phyloP scores from a whole-genome alignment of 1,140 invertebrate species.

The Trichoplusia ni region DNA sequence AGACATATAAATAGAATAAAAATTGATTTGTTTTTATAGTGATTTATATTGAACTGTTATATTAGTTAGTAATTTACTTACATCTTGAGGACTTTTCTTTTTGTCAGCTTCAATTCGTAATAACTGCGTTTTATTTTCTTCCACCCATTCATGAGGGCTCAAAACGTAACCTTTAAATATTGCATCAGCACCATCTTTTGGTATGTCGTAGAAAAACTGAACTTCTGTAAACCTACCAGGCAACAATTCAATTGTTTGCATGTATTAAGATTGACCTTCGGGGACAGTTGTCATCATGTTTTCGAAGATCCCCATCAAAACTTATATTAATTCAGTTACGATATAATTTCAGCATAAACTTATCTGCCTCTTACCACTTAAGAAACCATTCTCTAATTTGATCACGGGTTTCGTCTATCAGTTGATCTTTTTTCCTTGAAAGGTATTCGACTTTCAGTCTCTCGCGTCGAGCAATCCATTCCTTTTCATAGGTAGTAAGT shows the following conservation, averaged over 20 bases:
- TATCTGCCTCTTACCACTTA: constrained; percentile 63
- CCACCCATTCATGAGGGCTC: constrained; percentile 56
- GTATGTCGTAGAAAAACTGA: constrained; percentile 56
- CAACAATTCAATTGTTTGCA: background rate
- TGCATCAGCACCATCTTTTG: constrained; percentile 49
- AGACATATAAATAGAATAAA: too few species aligned
- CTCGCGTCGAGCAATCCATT: constrained; percentile 37
- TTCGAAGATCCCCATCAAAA: background rate
- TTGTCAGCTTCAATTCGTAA: constrained; percentile 53
- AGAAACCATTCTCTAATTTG: constrained; percentile 60
- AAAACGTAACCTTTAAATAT: constrained; percentile 57
- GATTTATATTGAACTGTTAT: background rate
- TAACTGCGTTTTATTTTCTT: constrained; percentile 49
- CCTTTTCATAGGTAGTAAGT: constrained; percentile 34
- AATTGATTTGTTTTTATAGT: background rate
- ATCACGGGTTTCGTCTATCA: constrained; percentile 52
- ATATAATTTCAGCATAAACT: too few species aligned
- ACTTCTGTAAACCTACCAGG: constrained; percentile 52
- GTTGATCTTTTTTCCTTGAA: constrained; percentile 38
- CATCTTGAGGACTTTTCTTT: constrained; percentile 55
- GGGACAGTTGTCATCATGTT: background rate
- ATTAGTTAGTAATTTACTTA: constrained; percentile 24
- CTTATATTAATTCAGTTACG: too few species aligned
- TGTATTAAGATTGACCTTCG: background rate
- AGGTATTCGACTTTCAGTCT: constrained; percentile 44